These are phyloP conservation scores for Neomorphus geoffroyi DNA, from an alignment of 2,797 vertebrate genomes.

Conservation along the genomic window DNA sequence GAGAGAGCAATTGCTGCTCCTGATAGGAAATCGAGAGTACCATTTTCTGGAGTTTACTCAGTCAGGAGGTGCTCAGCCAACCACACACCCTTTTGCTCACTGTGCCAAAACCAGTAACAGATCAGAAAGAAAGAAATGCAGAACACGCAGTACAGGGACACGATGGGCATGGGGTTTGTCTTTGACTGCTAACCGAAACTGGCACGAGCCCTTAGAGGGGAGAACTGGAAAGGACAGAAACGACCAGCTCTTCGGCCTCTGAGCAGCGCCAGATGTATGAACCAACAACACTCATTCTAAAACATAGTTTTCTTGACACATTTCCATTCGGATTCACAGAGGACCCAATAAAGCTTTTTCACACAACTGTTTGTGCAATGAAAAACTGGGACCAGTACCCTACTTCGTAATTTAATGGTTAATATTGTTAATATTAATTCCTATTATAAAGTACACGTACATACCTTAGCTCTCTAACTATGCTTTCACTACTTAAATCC, in stretches of 20 bases:
- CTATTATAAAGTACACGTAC: no score
- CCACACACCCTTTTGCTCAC: neutral
- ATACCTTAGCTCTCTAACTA: neutral
- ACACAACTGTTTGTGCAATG: no score
- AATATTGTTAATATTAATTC: no score
- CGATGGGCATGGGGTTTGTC: rapidly evolving
- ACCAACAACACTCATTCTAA: neutral
- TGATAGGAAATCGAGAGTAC: neutral
- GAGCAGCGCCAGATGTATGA: neutral
- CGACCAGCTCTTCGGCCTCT: rapidly evolving
- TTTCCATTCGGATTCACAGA: neutral
- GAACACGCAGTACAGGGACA: rapidly evolving
- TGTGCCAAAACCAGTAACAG: rapidly evolving
- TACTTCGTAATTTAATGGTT: neutral
- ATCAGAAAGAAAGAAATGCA: neutral
- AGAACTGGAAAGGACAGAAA: neutral
- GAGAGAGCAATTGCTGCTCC: neutral
- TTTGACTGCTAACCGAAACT: neutral
- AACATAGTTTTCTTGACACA: rapidly evolving
- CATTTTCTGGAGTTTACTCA: neutral
- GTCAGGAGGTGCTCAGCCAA: neutral
- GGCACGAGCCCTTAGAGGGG: neutral
- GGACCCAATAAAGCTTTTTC: neutral
- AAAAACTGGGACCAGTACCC: neutral
- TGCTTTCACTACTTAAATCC: rapidly evolving